These are phyloP conservation scores for Spodoptera picta DNA, from an alignment of 2,888 invertebrate genomes.

Conservation along the genomic window DNA sequence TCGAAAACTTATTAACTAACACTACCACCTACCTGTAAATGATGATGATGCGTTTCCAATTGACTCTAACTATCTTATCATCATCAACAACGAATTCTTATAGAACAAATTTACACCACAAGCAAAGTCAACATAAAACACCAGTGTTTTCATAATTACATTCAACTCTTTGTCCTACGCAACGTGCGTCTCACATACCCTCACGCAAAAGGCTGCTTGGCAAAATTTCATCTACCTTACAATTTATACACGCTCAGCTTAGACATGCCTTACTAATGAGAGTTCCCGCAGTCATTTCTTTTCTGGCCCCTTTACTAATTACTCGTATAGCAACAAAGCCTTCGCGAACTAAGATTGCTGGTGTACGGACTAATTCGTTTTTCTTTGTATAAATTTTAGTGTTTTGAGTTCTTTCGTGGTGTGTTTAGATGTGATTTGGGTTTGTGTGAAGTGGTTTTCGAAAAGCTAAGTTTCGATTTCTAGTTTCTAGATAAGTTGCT, in stretches of 20 bases:
- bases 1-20: too few species aligned
- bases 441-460: neutral
- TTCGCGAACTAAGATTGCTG: constrained; percentile 29
- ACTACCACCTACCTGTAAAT: too few species aligned
- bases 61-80: too few species aligned
- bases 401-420: neutral
- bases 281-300: constrained; percentile 28
- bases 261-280: constrained; percentile 39
- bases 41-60: too few species aligned
- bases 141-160: neutral
- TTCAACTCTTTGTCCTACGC: neutral
- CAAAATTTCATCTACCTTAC: constrained; percentile 24
- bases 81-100: too few species aligned
- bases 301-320: constrained; percentile 37
- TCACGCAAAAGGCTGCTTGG: constrained; percentile 12
- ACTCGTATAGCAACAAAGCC: constrained; percentile 21
- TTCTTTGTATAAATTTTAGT: constrained; percentile 7
- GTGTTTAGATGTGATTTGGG: neutral
- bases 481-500: too few species aligned
- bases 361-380: constrained; percentile 6
- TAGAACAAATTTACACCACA: too few species aligned
- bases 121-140: too few species aligned
- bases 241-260: constrained; percentile 24
- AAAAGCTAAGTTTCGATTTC: too few species aligned
- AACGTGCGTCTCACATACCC: constrained; percentile 12